phyloP scores from a whole-genome alignment of 2,888 invertebrate genomes.

The Lasioglossum marginatum region DNA sequence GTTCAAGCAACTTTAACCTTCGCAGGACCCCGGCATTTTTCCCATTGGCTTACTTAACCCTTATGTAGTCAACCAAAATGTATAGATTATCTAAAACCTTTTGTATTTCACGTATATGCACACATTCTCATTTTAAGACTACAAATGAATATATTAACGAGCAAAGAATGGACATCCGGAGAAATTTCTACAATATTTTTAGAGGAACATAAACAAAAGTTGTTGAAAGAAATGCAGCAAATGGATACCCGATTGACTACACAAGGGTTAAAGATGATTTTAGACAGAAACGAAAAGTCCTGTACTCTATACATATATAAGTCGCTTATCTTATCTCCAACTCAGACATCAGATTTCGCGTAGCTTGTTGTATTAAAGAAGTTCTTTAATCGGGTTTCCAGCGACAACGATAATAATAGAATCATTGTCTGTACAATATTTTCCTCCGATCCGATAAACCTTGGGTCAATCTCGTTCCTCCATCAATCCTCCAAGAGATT shows the following conservation, averaged over 20 bases:
- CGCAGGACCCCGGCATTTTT: not conserved
- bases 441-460: not conserved
- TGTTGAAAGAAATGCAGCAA: too few relatives aligned
- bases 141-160: too few relatives aligned
- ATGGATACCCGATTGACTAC: too few relatives aligned
- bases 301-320: not conserved
- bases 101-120: too few relatives aligned
- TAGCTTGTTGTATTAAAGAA: not conserved
- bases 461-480: not conserved
- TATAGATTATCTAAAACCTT: too few relatives aligned
- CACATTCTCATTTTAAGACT: too few relatives aligned
- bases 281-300: not conserved
- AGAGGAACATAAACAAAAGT: too few relatives aligned
- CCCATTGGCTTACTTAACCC: not conserved
- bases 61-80: too few relatives aligned
- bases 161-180: too few relatives aligned
- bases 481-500: not conserved
- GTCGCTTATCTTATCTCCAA: not conserved
- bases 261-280: not conserved
- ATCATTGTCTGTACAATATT: not conserved
- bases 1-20: not conserved
- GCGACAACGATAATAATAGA: not conserved
- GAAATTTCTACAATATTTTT: too few relatives aligned
- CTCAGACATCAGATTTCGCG: not conserved
- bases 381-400: not conserved